These are phyloP conservation scores for Eumacrocentrus americanus DNA, from an alignment of 2,888 invertebrate genomes.

Conservation along the genomic window DNA sequence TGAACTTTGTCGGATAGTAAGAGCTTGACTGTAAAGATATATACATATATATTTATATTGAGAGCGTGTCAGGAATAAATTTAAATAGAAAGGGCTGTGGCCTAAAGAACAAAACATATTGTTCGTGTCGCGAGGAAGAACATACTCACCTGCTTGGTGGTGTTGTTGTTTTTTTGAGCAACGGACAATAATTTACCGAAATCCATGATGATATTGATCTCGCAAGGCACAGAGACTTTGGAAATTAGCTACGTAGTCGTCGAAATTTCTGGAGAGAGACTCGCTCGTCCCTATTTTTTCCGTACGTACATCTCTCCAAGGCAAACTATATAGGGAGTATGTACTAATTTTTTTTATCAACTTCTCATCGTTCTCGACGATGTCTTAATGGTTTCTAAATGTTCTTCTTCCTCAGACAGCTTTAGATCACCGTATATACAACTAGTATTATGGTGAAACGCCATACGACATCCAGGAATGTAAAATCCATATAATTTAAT, in stretches of 20 bases:
- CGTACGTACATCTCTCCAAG: not conserved
- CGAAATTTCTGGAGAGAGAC: not conserved
- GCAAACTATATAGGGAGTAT: not conserved
- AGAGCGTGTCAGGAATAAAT: not conserved
- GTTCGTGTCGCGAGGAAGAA: constrained; percentile 16
- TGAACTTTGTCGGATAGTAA: constrained; percentile 80
- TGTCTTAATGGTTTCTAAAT: not conserved
- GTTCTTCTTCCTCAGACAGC: not conserved
- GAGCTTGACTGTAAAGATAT: constrained; percentile 60
- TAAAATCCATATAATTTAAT: too few relatives aligned
- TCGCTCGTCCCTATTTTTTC: not conserved
- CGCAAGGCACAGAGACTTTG: not conserved
- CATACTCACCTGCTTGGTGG: constrained; percentile 48
- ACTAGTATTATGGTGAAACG: too few relatives aligned
- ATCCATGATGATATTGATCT: constrained; percentile 64
- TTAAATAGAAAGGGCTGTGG: not conserved
- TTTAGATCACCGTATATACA: not conserved
- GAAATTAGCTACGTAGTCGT: not conserved
- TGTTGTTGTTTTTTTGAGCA: constrained; percentile 68
- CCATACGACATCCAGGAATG: too few relatives aligned
- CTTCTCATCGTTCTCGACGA: not conserved
- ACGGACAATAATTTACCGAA: constrained; percentile 68
- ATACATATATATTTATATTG: too few relatives aligned
- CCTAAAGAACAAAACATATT: constrained; percentile 4
- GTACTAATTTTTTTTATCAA: not conserved